phyloP scores from a whole-genome alignment of 2,113 vertebrate genomes.

The Perca fluviatilis region DNA sequence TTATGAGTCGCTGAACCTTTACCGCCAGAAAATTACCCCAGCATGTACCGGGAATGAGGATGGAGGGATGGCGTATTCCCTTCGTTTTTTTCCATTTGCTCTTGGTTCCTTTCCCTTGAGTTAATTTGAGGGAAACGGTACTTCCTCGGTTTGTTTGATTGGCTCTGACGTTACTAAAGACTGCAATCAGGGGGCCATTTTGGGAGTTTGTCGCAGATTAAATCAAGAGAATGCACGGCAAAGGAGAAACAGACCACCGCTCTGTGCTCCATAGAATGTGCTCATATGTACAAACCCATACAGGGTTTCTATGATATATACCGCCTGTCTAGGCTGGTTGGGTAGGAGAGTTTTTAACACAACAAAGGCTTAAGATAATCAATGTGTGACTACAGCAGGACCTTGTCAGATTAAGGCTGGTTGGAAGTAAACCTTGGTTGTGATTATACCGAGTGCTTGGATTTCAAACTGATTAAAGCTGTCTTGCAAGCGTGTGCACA shows the following conservation, averaged over 20 bases:
- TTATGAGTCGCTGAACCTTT: constrained; percentile 87
- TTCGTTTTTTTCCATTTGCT: constrained; percentile 74
- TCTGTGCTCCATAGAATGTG: constrained; percentile 62
- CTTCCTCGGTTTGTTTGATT: constrained; percentile 85
- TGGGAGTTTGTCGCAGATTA: constrained; percentile 85
- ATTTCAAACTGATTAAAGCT: constrained; percentile 74
- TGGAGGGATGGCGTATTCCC: constrained; percentile 68
- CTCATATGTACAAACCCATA: constrained; percentile 58
- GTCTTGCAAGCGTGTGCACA: constrained; percentile 30
- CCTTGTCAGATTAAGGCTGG: constrained; percentile 79
- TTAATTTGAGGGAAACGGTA: constrained; percentile 85
- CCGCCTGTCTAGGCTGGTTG: constrained; percentile 71
- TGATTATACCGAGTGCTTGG: constrained; percentile 71
- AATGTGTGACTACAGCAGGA: constrained; percentile 76
- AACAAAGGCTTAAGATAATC: constrained; percentile 79
- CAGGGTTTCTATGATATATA: constrained; percentile 70
- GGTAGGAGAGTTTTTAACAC: constrained; percentile 74
- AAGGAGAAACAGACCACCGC: constrained; percentile 79
- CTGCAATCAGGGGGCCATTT: constrained; percentile 84
- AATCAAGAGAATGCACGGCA: constrained; percentile 82
- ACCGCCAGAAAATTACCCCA: constrained; percentile 85
- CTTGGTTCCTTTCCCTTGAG: constrained; percentile 73
- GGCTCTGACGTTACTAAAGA: constrained; percentile 87
- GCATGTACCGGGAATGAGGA: constrained; percentile 74
- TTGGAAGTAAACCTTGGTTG: constrained; percentile 74